Percentiles rank a stretch among this genome's conserved stretches.
Conservation (phyloP, 2,113 vertebrate species). For the Oryzias melastigma region DNA sequence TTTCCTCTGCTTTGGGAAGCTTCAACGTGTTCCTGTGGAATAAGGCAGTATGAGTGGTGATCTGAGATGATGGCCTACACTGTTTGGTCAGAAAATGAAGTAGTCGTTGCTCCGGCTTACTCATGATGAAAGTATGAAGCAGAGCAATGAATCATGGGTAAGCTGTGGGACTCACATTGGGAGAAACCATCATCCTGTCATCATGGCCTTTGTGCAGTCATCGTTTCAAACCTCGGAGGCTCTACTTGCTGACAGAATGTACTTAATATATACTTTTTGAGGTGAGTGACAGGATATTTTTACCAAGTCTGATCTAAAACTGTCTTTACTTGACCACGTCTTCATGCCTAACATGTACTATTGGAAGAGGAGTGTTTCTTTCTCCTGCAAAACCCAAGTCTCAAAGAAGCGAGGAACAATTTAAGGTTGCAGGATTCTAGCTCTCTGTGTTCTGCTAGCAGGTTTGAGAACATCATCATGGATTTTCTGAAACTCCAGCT, state of each 20-base stretch:
- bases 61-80: neutral
- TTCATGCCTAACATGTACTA: neutral
- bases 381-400: neutral
- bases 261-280: neutral
- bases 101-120: neutral
- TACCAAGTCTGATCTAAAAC: neutral
- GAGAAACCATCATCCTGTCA: neutral
- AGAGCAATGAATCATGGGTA: conserved; percentile 14
- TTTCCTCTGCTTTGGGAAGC: neutral
- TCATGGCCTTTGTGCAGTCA: neutral
- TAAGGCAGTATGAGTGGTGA: neutral
- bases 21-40: neutral
- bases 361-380: neutral
- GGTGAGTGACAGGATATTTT: conserved; percentile 10
- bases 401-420: neutral
- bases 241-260: neutral
- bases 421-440: neutral
- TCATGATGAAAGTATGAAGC: conserved; percentile 5
- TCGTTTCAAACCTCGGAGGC: neutral
- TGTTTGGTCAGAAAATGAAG: neutral
- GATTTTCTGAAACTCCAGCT: neutral
- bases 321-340: neutral
- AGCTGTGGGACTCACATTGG: neutral
- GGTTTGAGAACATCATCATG: neutral
- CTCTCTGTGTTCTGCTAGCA: neutral